Base-by-base conservation (phyloP, 2,888 invertebrate species). In the Thymelicus sylvestris region DNA sequence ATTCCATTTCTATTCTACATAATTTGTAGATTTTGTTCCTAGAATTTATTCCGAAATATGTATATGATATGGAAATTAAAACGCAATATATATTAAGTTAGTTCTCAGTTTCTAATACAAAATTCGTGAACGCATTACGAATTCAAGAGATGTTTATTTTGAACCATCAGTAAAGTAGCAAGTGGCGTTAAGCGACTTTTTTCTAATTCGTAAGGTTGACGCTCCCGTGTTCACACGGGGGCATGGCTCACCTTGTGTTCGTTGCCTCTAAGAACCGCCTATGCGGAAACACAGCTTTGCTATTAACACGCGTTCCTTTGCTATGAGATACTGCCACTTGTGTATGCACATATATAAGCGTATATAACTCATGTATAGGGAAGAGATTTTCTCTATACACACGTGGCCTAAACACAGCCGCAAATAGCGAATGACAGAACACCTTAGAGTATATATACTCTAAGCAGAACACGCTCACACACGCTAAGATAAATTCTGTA, bases 121-220 rank as follows among this genome's bases (percentile, higher is more conserved):
- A 52, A 66, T 44, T 70, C 65, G 65, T 70, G 65, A 70, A 61
- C 65, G 60, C 65, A 70, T 66, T 66, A 70, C 50, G 39, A 67
- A 68, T 68, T 63, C 69, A 73, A 72, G 73, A 64, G 68, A 72
- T 72, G 71, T 52, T 71, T 71, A 66, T 61, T 71, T 70, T 62
- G 62, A 66, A 57, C 52, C 44, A 66, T 66, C 38, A 71, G 66
- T 71, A 74, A 73, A 72, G 69, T 73, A 67, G 71, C 66, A 67
- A 73, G 80, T 81, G 79, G 84, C 81, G 86, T 86, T 87, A 86
- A 87, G 81, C 83, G 82, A 86, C 86, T 90, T 91, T 91, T 92
- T 91, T 92, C 88, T 88, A 91, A 90, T 91, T 91, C 84, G 88
- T 90, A 92, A 93, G 93, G 92, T 93, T 93, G 92, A 88, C 92